Evolutionary conservation across 2,888 invertebrate species (phyloP), one percentile per base, ranked within the genome.

Genomic region (Dione vanillae): DNA sequence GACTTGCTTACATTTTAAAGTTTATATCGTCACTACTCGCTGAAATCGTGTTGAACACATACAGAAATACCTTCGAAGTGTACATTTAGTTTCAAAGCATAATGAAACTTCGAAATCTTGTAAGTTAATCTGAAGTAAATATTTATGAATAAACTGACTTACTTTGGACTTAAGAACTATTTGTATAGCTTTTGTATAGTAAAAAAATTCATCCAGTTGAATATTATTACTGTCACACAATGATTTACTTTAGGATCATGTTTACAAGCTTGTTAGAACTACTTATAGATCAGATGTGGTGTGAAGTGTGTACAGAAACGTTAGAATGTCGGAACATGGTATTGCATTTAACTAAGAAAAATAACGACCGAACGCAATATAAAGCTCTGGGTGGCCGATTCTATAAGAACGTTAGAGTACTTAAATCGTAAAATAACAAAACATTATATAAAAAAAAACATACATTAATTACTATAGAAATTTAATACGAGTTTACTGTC

Each of bases 341-440:
- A 61, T 61, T 9, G 16, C 45, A 35, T 61, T 61, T 61, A 45
- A 16, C 61, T 61, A 5, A n/a, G 20, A 41, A 45, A n/a, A 35
- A 27, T n/a, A 61, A n/a, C 45, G 35, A 35, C 61, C 59, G 27
- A 61, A 11, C 11, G n/a, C 61, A 61, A 10, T 16, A n/a, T 27
- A 16, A 41, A 61, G 45, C 45, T 27, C n/a, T 43, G 27, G 61
- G 61, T n/a, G 45, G 61, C 35, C 61, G 61, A n/a, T 35, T 3
- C 35, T 45, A 35, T 27, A 2, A 45, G 43, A n/a, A n/a, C 11
- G 45, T 61, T 45, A 61, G 11, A 45, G 45, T n/a, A 27, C n/a
- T 61, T 27, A 43, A 45, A 45, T 5, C 35, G 0, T 61, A 20
- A 35, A 61, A 61, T 45, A n/a, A 12, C 6, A 35, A 35, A 54